phyloP scores from a whole-genome alignment of 2,113 vertebrate species.

The Mustelus asterias region DNA sequence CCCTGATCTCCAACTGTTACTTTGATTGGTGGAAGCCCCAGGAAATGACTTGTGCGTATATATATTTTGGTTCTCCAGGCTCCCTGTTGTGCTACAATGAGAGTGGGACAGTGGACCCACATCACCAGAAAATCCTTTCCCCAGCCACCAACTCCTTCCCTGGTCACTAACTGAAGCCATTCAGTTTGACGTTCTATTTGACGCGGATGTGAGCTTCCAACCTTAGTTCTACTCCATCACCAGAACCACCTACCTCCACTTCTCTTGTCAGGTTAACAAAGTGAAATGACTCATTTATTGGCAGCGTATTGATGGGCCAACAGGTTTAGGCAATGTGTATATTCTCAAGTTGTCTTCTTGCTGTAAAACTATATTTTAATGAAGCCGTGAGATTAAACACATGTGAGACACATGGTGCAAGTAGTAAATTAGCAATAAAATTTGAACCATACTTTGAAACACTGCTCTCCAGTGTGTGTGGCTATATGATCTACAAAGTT shows the following conservation, averaged over 20 bases:
- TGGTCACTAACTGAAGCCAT: not conserved
- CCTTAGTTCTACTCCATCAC: not conserved
- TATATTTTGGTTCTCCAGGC: not conserved
- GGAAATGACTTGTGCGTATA: not conserved
- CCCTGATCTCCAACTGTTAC: not conserved
- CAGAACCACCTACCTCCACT: not conserved
- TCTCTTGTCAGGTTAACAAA: not conserved
- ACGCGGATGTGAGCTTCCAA: not conserved
- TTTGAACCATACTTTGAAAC: not conserved
- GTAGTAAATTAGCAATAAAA: slow-evolving; percentile 6
- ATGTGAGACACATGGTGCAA: not conserved
- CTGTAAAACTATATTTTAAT: not conserved
- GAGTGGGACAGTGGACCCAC: not conserved
- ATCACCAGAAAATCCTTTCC: not conserved
- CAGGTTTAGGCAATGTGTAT: not conserved
- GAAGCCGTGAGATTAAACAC: not conserved
- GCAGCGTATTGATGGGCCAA: not conserved
- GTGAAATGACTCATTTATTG: not conserved
- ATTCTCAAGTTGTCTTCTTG: not conserved
- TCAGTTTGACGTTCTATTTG: not conserved
- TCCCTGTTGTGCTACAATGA: not conserved
- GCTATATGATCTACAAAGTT: not conserved
- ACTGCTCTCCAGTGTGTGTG: not conserved
- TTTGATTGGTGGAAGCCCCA: not conserved
- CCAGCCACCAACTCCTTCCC: not conserved